These are phyloP conservation scores for Oscheius sp. DNA, from an alignment of 1,140 invertebrate genomes.

Conservation along the genomic window DNA sequence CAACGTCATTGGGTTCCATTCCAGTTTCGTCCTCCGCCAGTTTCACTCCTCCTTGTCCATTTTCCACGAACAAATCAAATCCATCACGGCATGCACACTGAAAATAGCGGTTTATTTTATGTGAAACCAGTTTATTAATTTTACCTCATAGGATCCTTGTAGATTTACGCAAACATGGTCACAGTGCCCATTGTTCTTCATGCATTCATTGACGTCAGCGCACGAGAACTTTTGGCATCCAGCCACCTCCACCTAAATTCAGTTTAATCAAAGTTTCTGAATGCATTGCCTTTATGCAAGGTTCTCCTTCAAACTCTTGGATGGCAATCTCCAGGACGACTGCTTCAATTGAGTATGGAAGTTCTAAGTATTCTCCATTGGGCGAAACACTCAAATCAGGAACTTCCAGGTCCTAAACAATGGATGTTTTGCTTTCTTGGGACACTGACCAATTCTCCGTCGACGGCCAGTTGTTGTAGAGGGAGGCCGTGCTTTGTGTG, in stretches of 20 bases:
- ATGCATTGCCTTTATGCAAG: conserved; percentile 69
- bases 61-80: conserved; percentile 81
- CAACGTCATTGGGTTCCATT: conserved; percentile 76
- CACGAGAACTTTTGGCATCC: conserved; percentile 30
- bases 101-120: neutral
- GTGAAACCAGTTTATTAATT: neutral
- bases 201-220: conserved; percentile 78
- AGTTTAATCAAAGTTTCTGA: conserved; percentile 13
- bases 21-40: conserved; percentile 81
- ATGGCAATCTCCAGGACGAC: conserved; percentile 80
- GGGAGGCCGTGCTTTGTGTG: neutral
- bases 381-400: neutral
- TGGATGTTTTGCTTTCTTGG: conserved; percentile 77
- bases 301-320: conserved; percentile 84
- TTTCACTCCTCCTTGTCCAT: conserved; percentile 84
- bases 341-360: conserved; percentile 86
- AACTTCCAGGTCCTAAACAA: conserved; percentile 75
- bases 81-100: conserved; percentile 67
- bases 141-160: conserved; percentile 72
- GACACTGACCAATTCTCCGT: conserved; percentile 54
- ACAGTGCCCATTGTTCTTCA: conserved; percentile 82
- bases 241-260: neutral
- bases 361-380: conserved; percentile 76
- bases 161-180: conserved; percentile 67
- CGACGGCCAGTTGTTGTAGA: neutral